A percentile compares a stretch with the other conserved stretches of the same genome.
Evolutionary conservation across 2,113 vertebrate genomes (phyloP).

Genomic region (Boleophthalmus pectinirostris): DNA sequence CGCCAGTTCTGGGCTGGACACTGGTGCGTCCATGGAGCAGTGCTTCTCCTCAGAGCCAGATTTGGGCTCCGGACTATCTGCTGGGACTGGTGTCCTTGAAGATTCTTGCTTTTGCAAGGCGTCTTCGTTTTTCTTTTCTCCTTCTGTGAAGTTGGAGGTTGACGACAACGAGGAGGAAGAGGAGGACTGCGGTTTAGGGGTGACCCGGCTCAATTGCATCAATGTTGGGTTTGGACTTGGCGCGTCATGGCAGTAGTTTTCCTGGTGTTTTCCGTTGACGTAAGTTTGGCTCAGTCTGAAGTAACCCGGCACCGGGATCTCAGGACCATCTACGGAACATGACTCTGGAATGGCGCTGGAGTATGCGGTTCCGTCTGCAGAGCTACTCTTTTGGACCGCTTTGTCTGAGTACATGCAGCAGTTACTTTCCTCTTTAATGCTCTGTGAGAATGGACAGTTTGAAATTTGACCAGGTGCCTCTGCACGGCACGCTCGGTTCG

Average conservation of each 20-base stretch:
- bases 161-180: conserved; percentile 66
- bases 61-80: conserved; percentile 87
- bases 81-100: conserved; percentile 82
- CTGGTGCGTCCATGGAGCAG: conserved; percentile 86
- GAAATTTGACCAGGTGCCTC: conserved; percentile 94
- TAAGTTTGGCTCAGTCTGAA: conserved; percentile 99
- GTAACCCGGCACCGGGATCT: conserved; percentile 98
- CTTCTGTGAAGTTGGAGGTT: conserved; percentile 78
- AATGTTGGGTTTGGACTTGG: conserved; percentile 90
- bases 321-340: conserved; percentile 91
- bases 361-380: conserved; percentile 89
- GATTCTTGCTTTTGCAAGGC: conserved; percentile 81
- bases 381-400: conserved; percentile 88
- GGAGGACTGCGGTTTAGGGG: conserved; percentile 88
- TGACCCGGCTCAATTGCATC: conserved; percentile 91
- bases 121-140: conserved; percentile 90
- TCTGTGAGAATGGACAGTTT: conserved; percentile 95
- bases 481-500: conserved; percentile 93
- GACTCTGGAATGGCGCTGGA: conserved; percentile 90
- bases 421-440: conserved; percentile 98
- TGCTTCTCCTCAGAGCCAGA: conserved; percentile 85
- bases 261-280: conserved; percentile 92
- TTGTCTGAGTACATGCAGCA: conserved; percentile 99
- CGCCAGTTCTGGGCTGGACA: conserved; percentile 92
- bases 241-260: conserved; percentile 89